phyloP scores from a whole-genome alignment of 2,888 invertebrate genomes.

The Aproaerema taeniolella region DNA sequence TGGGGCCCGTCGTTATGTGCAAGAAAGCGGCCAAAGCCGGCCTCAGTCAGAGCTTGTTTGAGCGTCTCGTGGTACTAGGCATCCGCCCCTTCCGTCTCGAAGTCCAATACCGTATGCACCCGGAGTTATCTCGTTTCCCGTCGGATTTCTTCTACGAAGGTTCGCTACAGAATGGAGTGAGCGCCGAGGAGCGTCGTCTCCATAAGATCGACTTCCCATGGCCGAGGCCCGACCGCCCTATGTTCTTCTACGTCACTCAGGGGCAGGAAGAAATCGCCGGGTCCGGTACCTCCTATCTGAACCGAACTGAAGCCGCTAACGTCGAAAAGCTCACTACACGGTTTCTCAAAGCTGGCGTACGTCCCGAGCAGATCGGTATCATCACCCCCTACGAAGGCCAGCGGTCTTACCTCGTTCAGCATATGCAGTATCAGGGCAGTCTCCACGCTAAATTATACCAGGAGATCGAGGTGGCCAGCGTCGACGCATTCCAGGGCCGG shows the following conservation, averaged over 20 bases:
- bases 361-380: slow-evolving; percentile 98
- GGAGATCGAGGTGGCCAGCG: slow-evolving; percentile 99
- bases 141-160: slow-evolving; percentile 99
- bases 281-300: slow-evolving; percentile 98
- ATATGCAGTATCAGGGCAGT: slow-evolving; percentile 99
- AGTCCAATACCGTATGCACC: slow-evolving; percentile 99
- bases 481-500: slow-evolving; percentile 99
- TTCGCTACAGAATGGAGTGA: slow-evolving; percentile 98
- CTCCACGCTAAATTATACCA: slow-evolving; percentile 97
- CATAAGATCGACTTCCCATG: slow-evolving; percentile 97
- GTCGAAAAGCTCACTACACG: slow-evolving; percentile 98
- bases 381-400: slow-evolving; percentile 99
- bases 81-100: slow-evolving; percentile 97
- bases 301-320: slow-evolving; percentile 98
- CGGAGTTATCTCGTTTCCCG: slow-evolving; percentile 97
- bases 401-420: slow-evolving; percentile 96
- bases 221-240: slow-evolving; percentile 97
- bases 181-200: slow-evolving; percentile 94
- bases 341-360: slow-evolving; percentile 95
- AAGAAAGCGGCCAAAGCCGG: slow-evolving; percentile 99
- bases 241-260: slow-evolving; percentile 99
- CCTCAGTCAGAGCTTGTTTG: slow-evolving; percentile 97
- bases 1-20: slow-evolving; percentile 99
- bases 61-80: slow-evolving; percentile 96
- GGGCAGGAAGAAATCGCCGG: slow-evolving; percentile 99